Conservation (phyloP, 2,797 vertebrate genomes). For the Trachops cirrhosus region DNA sequence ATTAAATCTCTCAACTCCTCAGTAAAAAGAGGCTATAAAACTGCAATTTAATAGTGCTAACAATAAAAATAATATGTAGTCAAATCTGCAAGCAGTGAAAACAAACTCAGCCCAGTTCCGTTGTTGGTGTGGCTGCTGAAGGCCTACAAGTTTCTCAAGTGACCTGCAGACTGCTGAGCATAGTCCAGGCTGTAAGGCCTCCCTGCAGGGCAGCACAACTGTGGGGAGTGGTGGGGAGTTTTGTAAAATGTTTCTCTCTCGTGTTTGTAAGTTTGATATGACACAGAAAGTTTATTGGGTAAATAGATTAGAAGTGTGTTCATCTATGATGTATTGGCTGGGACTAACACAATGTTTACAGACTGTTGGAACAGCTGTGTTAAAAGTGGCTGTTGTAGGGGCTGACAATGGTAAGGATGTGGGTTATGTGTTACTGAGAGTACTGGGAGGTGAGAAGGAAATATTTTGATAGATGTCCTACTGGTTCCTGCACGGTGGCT, state of each 20-base stretch:
- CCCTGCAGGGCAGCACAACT: not conserved
- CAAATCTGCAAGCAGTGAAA: not conserved
- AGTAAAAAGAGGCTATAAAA: conserved; percentile 21
- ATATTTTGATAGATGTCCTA: not conserved
- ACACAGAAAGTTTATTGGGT: not conserved
- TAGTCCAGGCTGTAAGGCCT: not conserved
- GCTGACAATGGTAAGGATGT: not conserved
- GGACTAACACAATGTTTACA: not conserved
- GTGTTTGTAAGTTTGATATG: conserved; percentile 23
- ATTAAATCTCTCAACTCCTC: conserved; percentile 2
- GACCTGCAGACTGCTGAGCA: not conserved
- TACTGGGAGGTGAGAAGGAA: not conserved
- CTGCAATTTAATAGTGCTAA: not conserved
- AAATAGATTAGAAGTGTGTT: not conserved
- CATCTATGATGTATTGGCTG: not conserved
- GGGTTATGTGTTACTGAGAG: not conserved
- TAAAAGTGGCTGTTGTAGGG: not conserved
- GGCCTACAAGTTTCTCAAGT: not conserved
- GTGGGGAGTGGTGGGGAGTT: not conserved
- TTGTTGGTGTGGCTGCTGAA: not conserved
- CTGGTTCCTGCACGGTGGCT: not conserved
- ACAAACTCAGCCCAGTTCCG: not conserved
- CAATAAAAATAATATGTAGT: conserved; percentile 19
- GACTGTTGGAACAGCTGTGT: not conserved
- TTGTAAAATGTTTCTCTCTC: not conserved